Conservation (phyloP, 2,113 vertebrate species). For the Mastomys natalensis region DNA sequence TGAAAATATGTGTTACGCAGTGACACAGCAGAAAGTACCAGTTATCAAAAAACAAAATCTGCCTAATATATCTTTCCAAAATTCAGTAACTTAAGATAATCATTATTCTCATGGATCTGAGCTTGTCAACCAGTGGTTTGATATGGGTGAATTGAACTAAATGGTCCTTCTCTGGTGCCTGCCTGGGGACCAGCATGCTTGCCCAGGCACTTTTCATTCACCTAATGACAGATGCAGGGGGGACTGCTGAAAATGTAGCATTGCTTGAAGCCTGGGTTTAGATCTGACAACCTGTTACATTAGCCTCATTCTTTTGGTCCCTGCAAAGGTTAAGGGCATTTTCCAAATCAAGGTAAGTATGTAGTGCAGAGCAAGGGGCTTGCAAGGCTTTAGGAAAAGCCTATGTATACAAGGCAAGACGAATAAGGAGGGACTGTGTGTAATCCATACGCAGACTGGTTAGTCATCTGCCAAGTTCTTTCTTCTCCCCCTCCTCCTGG, state of each 20-base stretch:
- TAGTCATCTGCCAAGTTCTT: background rate
- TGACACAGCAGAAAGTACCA: background rate
- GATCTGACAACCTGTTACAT: background rate
- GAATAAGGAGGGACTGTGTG: background rate
- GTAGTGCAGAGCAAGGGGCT: background rate
- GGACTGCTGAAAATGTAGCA: background rate
- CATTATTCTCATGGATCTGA: background rate
- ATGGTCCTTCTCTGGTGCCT: background rate
- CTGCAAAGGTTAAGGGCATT: too few relatives aligned
- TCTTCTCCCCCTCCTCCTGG: background rate
- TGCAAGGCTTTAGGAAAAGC: background rate
- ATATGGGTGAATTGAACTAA: background rate
- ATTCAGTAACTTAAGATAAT: background rate
- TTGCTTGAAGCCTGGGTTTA: background rate
- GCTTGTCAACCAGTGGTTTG: background rate
- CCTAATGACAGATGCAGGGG: background rate
- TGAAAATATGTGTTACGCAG: background rate
- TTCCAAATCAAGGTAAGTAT: background rate
- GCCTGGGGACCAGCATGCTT: background rate
- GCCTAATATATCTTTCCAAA: background rate
- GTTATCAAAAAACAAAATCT: background rate
- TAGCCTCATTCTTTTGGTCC: background rate
- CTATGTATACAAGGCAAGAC: background rate
- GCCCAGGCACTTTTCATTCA: background rate
- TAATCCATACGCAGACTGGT: background rate